Conservation (phyloP, 1,140 invertebrate species). For the Lasioglossum baleicum region DNA sequence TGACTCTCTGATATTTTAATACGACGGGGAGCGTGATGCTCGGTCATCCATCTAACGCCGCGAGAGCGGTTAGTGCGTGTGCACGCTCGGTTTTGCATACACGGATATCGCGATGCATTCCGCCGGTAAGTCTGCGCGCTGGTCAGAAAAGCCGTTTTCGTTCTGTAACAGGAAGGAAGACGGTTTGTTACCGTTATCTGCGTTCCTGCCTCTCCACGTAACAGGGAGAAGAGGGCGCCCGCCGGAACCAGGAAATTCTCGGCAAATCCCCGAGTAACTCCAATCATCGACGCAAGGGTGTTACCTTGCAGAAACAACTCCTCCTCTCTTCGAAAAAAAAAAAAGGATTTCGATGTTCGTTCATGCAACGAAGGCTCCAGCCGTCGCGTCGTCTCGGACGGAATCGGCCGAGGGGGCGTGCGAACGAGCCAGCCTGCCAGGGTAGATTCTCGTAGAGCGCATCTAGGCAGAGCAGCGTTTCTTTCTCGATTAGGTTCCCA, state of each 20-base stretch:
- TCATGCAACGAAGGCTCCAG: not conserved
- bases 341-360: no score
- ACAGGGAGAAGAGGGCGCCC: not conserved
- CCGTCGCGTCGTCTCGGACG: not conserved
- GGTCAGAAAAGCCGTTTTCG: slow-evolving; percentile 31
- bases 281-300: no score
- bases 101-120: slow-evolving; percentile 70
- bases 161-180: slow-evolving; percentile 71
- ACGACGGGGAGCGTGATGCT: slow-evolving; percentile 72
- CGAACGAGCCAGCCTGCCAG: not conserved
- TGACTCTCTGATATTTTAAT: slow-evolving; percentile 71
- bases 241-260: slow-evolving; percentile 4
- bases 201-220: slow-evolving; percentile 43
- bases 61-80: slow-evolving; percentile 61
- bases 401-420: not conserved
- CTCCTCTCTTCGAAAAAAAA: no score
- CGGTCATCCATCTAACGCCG: slow-evolving; percentile 68
- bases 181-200: slow-evolving; percentile 75
- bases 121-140: slow-evolving; percentile 10
- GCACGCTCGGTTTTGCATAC: slow-evolving; percentile 73
- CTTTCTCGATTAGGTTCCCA: slow-evolving; percentile 73
- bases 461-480: slow-evolving; percentile 44
- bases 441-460: slow-evolving; percentile 21
- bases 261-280: not conserved
- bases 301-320: no score